Evolutionary conservation across 2,113 vertebrate species (phyloP), one percentile per base, ranked within the genome.

Genomic region (Chunga burmeisteri): DNA sequence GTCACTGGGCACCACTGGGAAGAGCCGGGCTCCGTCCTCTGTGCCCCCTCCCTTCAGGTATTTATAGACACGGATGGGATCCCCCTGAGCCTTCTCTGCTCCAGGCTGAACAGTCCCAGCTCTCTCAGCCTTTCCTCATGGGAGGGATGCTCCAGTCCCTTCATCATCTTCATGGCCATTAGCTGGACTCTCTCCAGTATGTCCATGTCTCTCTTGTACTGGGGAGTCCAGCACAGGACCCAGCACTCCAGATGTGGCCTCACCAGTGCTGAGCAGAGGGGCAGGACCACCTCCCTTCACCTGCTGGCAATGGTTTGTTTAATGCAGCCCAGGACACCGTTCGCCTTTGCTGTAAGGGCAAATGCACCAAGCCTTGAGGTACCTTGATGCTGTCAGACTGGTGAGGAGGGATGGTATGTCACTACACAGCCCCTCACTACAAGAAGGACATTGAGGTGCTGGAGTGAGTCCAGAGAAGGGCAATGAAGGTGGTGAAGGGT

Each of bases 331-430:
- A 73, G 40, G 25, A 52, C 10, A 47, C 19, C 46, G 26, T 30
- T 68, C 1, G 1, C 25, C 12, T 3, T 81, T 92, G 40, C 32
- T 6, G 0, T 9, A 53, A n/a, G 38, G 30, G 46, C 5, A 14
- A 63, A 80, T 12, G 44, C 53, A 56, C 7, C 16, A 58, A 63
- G 19, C 32, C n/a, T 74, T 23, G 34, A 53, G 38, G n/a, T 46
- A 46, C 25, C 1, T 2, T 38, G 15, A 16, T 59, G 29, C 23
- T 87, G 68, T 16, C 81, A 65, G 61, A 42, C 50, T 78, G 68
- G 65, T 78, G 47, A 91, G 38, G 15, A 73, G 59, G 46, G 34
- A 93, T 40, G 27, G 7, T n/a, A 23, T 11, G 38, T 38, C 38
- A 38, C 38, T 38, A 38, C 38, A 38, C 38, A 38, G 38, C 38